phyloP scores from a whole-genome alignment of 1,140 invertebrate species.

The Leptopilina boulardi region DNA sequence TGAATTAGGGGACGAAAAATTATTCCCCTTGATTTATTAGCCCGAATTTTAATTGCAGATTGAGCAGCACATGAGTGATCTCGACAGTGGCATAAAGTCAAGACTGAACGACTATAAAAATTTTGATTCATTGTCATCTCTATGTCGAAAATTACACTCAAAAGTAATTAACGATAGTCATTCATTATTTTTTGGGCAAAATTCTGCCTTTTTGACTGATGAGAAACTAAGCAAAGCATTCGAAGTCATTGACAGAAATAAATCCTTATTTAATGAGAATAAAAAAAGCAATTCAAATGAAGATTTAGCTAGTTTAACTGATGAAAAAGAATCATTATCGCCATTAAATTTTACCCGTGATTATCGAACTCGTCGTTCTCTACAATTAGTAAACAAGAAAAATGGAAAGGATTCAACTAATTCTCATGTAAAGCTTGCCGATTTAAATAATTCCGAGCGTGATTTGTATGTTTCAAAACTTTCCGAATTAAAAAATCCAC shows the following conservation, averaged over 20 bases:
- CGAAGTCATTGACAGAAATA: conserved; percentile 31
- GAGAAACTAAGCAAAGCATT: conserved; percentile 31
- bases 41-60: conserved; percentile 36
- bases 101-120: conserved; percentile 32
- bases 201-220: conserved; percentile 27
- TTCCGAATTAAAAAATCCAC: background rate
- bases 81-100: conserved; percentile 32
- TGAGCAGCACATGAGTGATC: conserved; percentile 30
- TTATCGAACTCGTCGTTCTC: conserved; percentile 77
- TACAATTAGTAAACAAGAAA: conserved; percentile 77
- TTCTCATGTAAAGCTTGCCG: conserved; percentile 25
- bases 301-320: conserved; percentile 65
- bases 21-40: no score
- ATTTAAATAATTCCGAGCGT: background rate
- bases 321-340: conserved; percentile 30
- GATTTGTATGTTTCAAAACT: background rate
- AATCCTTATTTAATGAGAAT: conserved; percentile 39
- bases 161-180: conserved; percentile 35
- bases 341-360: conserved; percentile 51
- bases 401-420: conserved; percentile 29
- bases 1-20: background rate
- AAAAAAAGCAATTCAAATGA: conserved; percentile 74
- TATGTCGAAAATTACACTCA: conserved; percentile 69
- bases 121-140: conserved; percentile 63
- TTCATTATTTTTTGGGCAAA: conserved; percentile 14